A percentile compares a stretch with the other conserved stretches of the same genome.
These are phyloP conservation scores for Limenitis arthemis DNA, from an alignment of 2,888 invertebrate genomes.

Conservation along the genomic window DNA sequence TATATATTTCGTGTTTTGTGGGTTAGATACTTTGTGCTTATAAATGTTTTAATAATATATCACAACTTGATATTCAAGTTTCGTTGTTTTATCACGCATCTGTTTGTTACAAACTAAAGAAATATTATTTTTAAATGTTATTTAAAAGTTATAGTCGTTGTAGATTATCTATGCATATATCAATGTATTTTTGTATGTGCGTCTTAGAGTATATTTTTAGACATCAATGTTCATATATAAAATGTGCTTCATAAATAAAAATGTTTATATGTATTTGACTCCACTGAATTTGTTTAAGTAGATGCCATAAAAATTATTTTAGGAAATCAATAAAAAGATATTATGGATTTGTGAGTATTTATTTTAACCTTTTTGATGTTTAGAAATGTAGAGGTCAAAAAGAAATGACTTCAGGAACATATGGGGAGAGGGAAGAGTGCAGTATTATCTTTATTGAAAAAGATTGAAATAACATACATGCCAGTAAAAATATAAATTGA, in stretches of 20 bases:
- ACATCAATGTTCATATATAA: constrained; percentile 1
- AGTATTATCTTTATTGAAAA: too few relatives aligned
- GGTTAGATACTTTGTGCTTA: too few relatives aligned
- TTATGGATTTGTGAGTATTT: constrained; percentile 18
- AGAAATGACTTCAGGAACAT: too few relatives aligned
- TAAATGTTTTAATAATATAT: not conserved
- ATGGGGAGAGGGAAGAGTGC: too few relatives aligned
- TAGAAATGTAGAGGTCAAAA: too few relatives aligned
- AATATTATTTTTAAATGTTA: not conserved
- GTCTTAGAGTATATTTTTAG: not conserved
- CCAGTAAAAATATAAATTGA: too few relatives aligned
- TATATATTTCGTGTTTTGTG: too few relatives aligned
- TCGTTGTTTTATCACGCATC: constrained; percentile 1
- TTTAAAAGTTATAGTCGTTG: not conserved
- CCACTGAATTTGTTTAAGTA: constrained; percentile 6
- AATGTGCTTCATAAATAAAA: constrained; percentile 8
- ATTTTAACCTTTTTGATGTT: not conserved
- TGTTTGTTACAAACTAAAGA: not conserved
- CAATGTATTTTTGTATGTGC: not conserved
- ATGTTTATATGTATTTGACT: not conserved
- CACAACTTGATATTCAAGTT: constrained; percentile 29
- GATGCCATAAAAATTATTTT: constrained; percentile 15
- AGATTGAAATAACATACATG: too few relatives aligned
- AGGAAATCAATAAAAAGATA: constrained; percentile 31
- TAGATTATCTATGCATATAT: not conserved